phyloP scores from a whole-genome alignment of 2,113 vertebrate species.

The Eulemur macaco region DNA sequence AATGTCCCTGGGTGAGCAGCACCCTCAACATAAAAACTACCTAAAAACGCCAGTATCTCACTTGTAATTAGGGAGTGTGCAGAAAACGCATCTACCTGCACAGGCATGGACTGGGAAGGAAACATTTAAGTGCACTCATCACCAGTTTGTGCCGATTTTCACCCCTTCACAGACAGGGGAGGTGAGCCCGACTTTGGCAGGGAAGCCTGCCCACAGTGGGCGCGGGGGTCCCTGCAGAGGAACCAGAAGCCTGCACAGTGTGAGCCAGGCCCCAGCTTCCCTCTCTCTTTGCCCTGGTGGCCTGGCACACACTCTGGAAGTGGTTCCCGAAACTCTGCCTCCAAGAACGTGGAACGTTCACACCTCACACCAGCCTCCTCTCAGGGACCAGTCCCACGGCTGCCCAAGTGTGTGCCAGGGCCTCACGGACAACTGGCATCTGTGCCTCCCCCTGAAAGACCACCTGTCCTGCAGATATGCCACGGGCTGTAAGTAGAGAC shows the following conservation, averaged over 20 bases:
- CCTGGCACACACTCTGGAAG: no score
- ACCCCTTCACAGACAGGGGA: background rate
- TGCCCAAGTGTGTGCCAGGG: background rate
- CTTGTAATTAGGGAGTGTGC: background rate
- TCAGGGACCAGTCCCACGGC: background rate
- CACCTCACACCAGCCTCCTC: background rate
- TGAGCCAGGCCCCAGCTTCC: background rate
- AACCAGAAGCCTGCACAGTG: background rate
- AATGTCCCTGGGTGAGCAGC: slow-evolving; percentile 78
- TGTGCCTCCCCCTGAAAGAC: background rate
- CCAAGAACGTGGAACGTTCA: background rate
- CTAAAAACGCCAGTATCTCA: slow-evolving; percentile 66
- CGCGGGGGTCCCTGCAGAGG: background rate
- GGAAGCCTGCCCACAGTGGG: background rate
- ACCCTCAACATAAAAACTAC: slow-evolving; percentile 81
- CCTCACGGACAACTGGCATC: background rate
- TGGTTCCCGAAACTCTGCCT: background rate
- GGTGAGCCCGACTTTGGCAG: background rate
- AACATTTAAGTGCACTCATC: no score
- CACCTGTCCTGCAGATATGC: background rate
- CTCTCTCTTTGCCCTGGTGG: background rate
- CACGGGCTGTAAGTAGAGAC: background rate
- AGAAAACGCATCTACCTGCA: background rate
- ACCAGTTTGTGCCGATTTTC: no score
- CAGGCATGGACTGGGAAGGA: rapidly evolving